These are phyloP conservation scores for Artemia sinica DNA, from an alignment of 2,888 invertebrate species.

Conservation along the genomic window DNA sequence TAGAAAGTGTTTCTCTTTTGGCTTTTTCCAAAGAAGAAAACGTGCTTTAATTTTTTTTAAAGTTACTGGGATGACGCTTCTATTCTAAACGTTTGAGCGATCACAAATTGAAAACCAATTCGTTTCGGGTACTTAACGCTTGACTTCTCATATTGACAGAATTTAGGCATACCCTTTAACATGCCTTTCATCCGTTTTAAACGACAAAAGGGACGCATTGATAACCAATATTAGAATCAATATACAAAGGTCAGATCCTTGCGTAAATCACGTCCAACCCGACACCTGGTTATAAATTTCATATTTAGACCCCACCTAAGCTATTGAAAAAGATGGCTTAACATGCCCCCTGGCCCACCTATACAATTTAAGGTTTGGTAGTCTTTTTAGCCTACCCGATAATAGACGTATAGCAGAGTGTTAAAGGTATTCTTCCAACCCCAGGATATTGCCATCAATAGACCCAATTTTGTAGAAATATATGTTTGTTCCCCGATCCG, in stretches of 20 bases:
- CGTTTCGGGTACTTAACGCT: too few species aligned
- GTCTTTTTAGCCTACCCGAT: not conserved
- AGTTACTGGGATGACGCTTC: too few species aligned
- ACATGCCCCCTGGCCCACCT: slow-evolving; percentile 12
- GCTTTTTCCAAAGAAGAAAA: too few species aligned
- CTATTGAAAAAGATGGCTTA: slow-evolving; percentile 9
- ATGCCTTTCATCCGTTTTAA: too few species aligned
- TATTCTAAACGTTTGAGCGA: too few species aligned
- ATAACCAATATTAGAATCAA: too few species aligned
- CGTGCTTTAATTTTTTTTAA: too few species aligned
- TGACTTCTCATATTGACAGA: too few species aligned
- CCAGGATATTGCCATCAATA: slow-evolving; percentile 4
- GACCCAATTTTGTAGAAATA: slow-evolving; percentile 11
- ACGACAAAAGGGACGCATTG: too few species aligned
- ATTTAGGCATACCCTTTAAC: too few species aligned
- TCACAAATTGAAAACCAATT: too few species aligned
- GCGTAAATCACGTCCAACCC: slow-evolving; percentile 7
- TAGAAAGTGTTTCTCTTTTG: too few species aligned
- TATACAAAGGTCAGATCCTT: not conserved
- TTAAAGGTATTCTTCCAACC: slow-evolving; percentile 4
- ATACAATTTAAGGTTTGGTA: not conserved
- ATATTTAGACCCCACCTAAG: not conserved
- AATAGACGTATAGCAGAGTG: not conserved
- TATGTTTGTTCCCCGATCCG: not conserved
- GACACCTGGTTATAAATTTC: slow-evolving; percentile 7